Percentiles rank a stretch among this genome's conserved stretches.
phyloP scores from a whole-genome alignment of 2,888 invertebrate species.

The Caradrina clavipalpis region DNA sequence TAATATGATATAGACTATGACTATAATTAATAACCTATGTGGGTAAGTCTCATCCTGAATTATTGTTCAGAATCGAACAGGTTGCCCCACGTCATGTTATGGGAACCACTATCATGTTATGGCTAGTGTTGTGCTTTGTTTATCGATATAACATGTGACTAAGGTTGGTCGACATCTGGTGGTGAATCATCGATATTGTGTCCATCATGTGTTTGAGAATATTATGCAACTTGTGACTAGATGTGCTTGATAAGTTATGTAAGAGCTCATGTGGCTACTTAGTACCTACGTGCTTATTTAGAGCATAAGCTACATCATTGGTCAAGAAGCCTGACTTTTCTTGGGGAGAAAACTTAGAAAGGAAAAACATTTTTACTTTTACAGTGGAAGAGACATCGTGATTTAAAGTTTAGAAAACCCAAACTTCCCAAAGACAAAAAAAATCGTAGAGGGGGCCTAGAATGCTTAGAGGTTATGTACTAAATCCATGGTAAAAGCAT shows the following conservation, averaged over 20 bases:
- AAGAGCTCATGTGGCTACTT: not conserved
- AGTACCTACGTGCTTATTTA: not conserved
- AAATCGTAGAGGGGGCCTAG: too few species aligned
- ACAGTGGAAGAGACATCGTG: too few species aligned
- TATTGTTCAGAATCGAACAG: not conserved
- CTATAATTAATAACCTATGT: too few species aligned
- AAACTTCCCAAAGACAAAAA: too few species aligned
- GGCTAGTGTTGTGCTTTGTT: conserved; percentile 51
- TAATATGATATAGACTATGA: too few species aligned
- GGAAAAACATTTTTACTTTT: too few species aligned
- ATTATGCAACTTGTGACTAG: conserved; percentile 18
- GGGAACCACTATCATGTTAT: conserved; percentile 55
- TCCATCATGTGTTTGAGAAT: conserved; percentile 18
- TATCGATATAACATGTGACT: conserved; percentile 40
- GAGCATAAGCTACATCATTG: not conserved
- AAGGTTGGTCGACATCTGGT: conserved; percentile 39
- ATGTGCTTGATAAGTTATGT: conserved; percentile 14
- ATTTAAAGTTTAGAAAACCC: too few species aligned
- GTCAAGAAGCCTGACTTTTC: not conserved
- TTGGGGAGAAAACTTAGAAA: not conserved
- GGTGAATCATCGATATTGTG: conserved; percentile 40
- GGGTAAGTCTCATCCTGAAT: not conserved
- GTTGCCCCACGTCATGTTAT: conserved; percentile 33
- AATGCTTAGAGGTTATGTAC: too few species aligned
- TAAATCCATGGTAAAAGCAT: too few species aligned